phyloP scores from a whole-genome alignment of 2,888 invertebrate species.

The Drosophila mulleri region DNA sequence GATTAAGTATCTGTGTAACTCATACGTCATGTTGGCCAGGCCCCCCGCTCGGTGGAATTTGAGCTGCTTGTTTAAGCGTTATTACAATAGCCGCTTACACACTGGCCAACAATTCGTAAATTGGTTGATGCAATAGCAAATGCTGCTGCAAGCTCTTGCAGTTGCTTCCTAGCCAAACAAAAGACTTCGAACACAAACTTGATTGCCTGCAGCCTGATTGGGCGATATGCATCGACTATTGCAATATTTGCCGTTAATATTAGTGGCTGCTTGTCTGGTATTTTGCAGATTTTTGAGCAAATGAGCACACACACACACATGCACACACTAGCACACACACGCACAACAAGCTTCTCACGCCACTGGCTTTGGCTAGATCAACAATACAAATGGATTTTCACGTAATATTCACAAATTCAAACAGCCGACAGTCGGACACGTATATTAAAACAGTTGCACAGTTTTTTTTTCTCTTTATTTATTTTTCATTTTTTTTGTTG shows the following conservation, averaged over 20 bases:
- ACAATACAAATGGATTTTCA: constrained; percentile 51
- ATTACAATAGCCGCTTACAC: background rate
- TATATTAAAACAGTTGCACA: constrained; percentile 66
- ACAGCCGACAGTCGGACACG: constrained; percentile 47
- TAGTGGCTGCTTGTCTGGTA: constrained; percentile 13
- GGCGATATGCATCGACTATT: constrained; percentile 27
- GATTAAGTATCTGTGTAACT: constrained; percentile 1
- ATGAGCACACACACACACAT: constrained; percentile 11
- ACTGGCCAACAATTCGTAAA: constrained; percentile 2
- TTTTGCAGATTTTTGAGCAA: constrained; percentile 28
- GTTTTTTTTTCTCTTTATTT: constrained; percentile 14
- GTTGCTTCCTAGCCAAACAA: constrained; percentile 56
- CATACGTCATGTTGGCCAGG: constrained; percentile 17
- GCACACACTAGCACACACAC: constrained; percentile 10
- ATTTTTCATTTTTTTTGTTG: constrained; percentile 6
- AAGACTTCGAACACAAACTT: constrained; percentile 72
- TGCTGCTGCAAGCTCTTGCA: constrained; percentile 27
- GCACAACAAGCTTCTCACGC: constrained; percentile 43
- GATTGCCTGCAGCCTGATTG: constrained; percentile 21
- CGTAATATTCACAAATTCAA: constrained; percentile 48
- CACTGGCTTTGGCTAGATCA: constrained; percentile 28
- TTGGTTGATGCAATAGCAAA: constrained; percentile 35
- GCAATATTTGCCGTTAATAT: constrained; percentile 52
- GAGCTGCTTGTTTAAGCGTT: constrained; percentile 3
- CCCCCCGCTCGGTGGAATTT: background rate